Conservation (phyloP, 2,888 invertebrate species). For the Gonocerus acuteangulatus region DNA sequence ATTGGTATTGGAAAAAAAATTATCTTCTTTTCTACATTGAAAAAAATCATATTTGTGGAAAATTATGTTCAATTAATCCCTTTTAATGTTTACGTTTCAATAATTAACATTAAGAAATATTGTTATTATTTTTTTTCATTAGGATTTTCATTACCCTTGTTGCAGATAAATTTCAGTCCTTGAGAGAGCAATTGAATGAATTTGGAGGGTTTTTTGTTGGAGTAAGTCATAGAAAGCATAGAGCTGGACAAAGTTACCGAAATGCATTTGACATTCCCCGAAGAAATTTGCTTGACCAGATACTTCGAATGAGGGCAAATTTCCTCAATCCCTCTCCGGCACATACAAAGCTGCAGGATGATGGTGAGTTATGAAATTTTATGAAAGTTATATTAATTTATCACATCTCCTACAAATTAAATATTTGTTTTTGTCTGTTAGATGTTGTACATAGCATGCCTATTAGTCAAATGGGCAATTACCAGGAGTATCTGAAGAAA, state of each 20-base stretch:
- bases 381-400: not conserved
- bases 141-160: too few relatives aligned
- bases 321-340: slow-evolving; percentile 74
- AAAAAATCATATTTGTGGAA: too few relatives aligned
- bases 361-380: slow-evolving; percentile 45
- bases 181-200: slow-evolving; percentile 78
- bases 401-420: not conserved
- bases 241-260: slow-evolving; percentile 64
- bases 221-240: slow-evolving; percentile 53
- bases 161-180: slow-evolving; percentile 66
- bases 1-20: too few relatives aligned
- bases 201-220: slow-evolving; percentile 71
- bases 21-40: too few relatives aligned
- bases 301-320: slow-evolving; percentile 88
- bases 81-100: too few relatives aligned
- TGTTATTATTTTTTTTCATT: too few relatives aligned
- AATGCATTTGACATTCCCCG: slow-evolving; percentile 95
- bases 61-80: too few relatives aligned
- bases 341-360: slow-evolving; percentile 68
- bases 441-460: slow-evolving; percentile 93
- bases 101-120: too few relatives aligned
- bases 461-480: slow-evolving; percentile 98
- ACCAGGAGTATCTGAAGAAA: slow-evolving; percentile 94
- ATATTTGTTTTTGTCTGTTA: slow-evolving; percentile 33
- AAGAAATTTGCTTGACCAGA: slow-evolving; percentile 80